These are phyloP conservation scores for Netelia virgata DNA, from an alignment of 2,888 invertebrate genomes.

Conservation along the genomic window DNA sequence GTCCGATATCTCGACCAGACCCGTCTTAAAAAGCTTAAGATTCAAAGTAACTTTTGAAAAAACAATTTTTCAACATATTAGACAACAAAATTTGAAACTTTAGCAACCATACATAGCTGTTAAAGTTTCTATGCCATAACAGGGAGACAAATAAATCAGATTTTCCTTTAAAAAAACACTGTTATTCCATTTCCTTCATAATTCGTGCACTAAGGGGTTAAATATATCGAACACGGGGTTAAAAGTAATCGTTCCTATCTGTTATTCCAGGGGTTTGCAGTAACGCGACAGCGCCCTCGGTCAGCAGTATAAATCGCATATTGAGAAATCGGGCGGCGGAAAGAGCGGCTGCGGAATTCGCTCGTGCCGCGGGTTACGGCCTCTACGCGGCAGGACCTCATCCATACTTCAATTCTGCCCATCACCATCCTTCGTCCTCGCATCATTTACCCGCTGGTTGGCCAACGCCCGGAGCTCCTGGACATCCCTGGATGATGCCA, in stretches of 20 bases:
- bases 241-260: neutral
- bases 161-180: conserved; percentile 4
- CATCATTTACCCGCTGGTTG: conserved; percentile 88
- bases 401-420: conserved; percentile 88
- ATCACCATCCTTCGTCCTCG: conserved; percentile 86
- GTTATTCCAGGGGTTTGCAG: conserved; percentile 98
- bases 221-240: neutral
- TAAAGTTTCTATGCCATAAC: neutral
- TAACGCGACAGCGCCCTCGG: conserved; percentile 97
- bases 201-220: neutral
- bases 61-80: no score
- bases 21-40: no score
- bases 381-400: conserved; percentile 89
- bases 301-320: conserved; percentile 98
- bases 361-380: conserved; percentile 95
- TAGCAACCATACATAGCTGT: no score
- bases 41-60: no score
- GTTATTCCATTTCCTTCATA: neutral
- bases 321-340: conserved; percentile 98
- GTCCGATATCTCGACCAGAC: no score
- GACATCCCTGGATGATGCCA: conserved; percentile 82
- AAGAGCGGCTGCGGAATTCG: conserved; percentile 97
- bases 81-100: no score
- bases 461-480: conserved; percentile 82
- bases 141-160: neutral